Evolutionary conservation across 2,888 invertebrate species (phyloP).

Genomic region (Eupithecia pulchellata): DNA sequence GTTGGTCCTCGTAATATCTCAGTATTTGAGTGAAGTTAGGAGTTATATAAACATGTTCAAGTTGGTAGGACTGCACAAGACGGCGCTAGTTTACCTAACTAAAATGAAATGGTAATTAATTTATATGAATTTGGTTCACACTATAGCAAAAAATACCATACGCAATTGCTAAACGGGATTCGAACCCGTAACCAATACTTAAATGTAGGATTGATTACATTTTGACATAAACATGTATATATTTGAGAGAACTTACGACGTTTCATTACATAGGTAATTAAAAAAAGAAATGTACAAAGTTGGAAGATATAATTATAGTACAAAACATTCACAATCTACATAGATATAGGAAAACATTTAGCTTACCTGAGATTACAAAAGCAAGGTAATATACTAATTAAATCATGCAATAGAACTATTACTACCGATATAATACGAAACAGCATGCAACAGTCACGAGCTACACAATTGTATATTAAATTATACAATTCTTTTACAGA

Average conservation of each 20-base stretch:
- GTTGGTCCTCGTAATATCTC: not conserved
- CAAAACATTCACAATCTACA: slow-evolving; percentile 14
- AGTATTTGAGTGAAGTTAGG: not conserved
- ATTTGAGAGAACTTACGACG: not conserved
- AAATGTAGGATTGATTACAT: not conserved
- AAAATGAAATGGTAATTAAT: not conserved
- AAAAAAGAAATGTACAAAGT: not conserved
- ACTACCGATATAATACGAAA: slow-evolving; percentile 20
- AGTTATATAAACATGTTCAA: not conserved
- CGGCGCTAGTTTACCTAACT: not conserved
- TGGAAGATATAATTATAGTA: not conserved
- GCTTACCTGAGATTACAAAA: slow-evolving; percentile 25
- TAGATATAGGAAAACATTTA: slow-evolving; percentile 2
- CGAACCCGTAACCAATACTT: not conserved
- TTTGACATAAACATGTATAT: not conserved
- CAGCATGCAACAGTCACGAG: slow-evolving; percentile 25
- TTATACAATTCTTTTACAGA: slow-evolving; percentile 11
- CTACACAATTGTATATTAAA: slow-evolving; percentile 18
- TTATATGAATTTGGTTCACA: not conserved
- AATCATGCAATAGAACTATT: slow-evolving; percentile 29
- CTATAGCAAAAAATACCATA: not conserved
- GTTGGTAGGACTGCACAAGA: not conserved
- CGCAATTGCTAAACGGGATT: not conserved
- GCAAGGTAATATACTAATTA: not conserved
- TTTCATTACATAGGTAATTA: not conserved